Base-by-base conservation (phyloP, 2,113 vertebrate species). In the Oryzias melastigma region DNA sequence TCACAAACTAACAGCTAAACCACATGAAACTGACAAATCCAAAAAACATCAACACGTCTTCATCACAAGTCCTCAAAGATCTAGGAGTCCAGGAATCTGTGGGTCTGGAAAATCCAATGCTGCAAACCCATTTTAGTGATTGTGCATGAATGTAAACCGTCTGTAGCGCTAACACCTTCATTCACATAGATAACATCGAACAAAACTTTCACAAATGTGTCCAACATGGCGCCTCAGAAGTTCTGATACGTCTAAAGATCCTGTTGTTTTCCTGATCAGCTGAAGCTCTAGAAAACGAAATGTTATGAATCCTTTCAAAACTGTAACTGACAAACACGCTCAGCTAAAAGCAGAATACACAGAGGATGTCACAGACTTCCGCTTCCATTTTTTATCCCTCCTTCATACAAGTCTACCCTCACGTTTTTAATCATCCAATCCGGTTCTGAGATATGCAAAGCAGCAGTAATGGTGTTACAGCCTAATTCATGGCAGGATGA, bases 401-500 rank as follows among this genome's bases (percentile, higher is more conserved):
- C 80, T 80, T 75, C 82, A 79, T 62, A 66, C 71, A 78, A 75
- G 71, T 83, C 81, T 81, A 80, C 86, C 87, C 86, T 88, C 84
- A 81, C 79, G 84, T 85, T 87, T 79, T 75, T 87, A 86, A 90
- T 90, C 85, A 87, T 80, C 84, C 85, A 83, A 88, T 82, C 85
- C 83, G 70, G 8, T 35, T 79, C 77, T 75, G 82, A 89, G 85
- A 90, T 87, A 88, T 88, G 85, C 87, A 90, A 87, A 87, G 80
- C 77, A 80, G 80, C 82, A 71, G 77, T 88, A 87, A 90, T 85
- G 87, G 87, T 86, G 88, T 88, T 89, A 87, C 73, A 82, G 81
- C 68, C 61, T 90, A 87, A 90, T 88, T 85, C 52, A 67, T 58
- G 72, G 84, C 29, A 20, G 42, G 63, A 71, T 62, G 81, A 77